Base-by-base conservation (phyloP, 2,888 invertebrate genomes). In the Clepsis dumicolana region DNA sequence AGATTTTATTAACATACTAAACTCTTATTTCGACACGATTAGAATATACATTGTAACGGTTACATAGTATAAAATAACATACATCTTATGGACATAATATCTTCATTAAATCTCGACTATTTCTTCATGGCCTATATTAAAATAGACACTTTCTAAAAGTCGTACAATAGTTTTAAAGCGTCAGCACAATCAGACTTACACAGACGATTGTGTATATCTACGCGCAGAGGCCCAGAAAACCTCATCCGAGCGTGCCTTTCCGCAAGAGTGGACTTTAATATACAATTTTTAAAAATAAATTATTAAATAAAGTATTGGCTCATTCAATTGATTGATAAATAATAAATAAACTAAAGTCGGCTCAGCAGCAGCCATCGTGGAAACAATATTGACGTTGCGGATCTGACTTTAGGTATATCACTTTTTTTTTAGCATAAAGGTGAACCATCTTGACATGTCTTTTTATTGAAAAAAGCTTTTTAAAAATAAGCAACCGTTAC, bases 61-160 rank as follows among this genome's bases (percentile, higher is more conserved):
- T 21, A 48, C 10, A 12, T 35, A 21, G 4, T 48, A 3, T 12
- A 48, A 48, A 48, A 12, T 12, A 21, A 21, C 3, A 44, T 4
- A 8, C 1, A 18, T 4, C 10, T 12, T 1, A 1, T 21, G 2
- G 16, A 16, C 4, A 41, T 5, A 14, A 38, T 38, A 38, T 38
- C 16, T 44, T 18, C 10, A 5, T 48, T 48, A 18, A 21, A 48
- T 21, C 48, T 21, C 8, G 21, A 48, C 21, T 48, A 21, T 16
- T 21, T 18, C 44, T 21, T 48, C 21, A 48, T 48, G 21, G 48
- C 48, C 48, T 4, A 48, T 48, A 48, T 21, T 48, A 48, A 48
- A 48, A 48, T 8, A 21, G 10, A 48, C 48, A 21, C 48, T 48
- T 48, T 21, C 48, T n/a, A 48, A 48, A 12, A 21, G 21, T 21